These are phyloP conservation scores for Holothuria glaberrima DNA, from an alignment of 35 echinoderm and acorn worm species.

Conservation along the genomic window DNA sequence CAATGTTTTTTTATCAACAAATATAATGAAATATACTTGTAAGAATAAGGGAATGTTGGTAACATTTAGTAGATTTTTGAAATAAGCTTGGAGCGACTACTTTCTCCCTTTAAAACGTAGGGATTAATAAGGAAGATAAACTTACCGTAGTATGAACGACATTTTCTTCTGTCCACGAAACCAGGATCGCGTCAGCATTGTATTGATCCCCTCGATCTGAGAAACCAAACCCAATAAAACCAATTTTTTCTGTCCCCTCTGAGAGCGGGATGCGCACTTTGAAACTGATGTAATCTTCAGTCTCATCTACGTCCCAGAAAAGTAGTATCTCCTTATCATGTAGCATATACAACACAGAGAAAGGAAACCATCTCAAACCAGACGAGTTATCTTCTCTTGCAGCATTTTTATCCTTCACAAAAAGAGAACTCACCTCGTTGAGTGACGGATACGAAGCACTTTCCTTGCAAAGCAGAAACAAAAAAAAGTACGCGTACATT, in stretches of 20 bases:
- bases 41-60: too few species aligned
- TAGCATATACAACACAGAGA: not conserved
- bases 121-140: not conserved
- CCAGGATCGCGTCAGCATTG: not conserved
- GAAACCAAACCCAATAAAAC: conserved; percentile 18
- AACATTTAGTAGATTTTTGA: too few species aligned
- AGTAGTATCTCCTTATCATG: not conserved
- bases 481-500: too few species aligned
- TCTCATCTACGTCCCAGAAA: not conserved
- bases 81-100: too few species aligned
- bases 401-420: too few species aligned
- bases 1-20: too few species aligned
- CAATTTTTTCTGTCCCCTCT: not conserved
- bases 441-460: too few species aligned
- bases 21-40: too few species aligned
- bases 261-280: not conserved
- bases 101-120: too few species aligned
- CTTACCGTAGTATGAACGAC: not conserved
- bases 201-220: not conserved
- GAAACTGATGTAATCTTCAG: conserved; percentile 4
- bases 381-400: too few species aligned
- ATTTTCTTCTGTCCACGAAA: conserved; percentile 2
- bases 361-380: conserved; percentile 1
- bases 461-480: too few species aligned
- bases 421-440: too few species aligned